Conservation (phyloP, 2,113 vertebrate genomes). For the Cyanoliseus patagonus region DNA sequence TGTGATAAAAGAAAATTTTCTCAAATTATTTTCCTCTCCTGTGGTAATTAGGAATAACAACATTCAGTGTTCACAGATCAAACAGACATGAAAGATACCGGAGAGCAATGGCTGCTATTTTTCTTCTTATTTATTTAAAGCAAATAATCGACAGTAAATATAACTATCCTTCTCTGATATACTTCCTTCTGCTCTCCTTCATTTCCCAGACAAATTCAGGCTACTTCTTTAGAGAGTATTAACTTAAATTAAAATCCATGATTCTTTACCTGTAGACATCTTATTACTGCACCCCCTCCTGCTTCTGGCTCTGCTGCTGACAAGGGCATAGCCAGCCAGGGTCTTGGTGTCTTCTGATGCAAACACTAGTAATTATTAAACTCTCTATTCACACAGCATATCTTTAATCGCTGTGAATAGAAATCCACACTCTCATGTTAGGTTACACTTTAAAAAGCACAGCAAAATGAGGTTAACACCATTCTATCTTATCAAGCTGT, state of each 20-base stretch:
- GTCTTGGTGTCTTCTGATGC: neutral
- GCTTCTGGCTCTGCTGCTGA: neutral
- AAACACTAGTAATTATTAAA: neutral
- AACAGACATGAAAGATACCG: neutral
- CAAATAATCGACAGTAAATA: neutral
- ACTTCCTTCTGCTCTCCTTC: neutral
- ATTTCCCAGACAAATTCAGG: neutral
- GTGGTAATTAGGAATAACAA: neutral
- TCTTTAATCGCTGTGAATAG: neutral
- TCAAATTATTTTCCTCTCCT: neutral
- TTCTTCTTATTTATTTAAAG: neutral
- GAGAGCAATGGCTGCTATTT: neutral
- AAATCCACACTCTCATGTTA: neutral
- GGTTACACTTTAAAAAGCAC: neutral
- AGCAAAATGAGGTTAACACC: neutral
- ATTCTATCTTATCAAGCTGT: neutral
- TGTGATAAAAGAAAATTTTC: conserved; percentile 1
- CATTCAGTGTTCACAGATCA: neutral
- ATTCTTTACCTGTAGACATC: neutral
- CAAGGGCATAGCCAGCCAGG: neutral
- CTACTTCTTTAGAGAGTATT: neutral
- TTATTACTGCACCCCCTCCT: neutral
- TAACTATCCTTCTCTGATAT: neutral
- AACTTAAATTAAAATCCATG: neutral
- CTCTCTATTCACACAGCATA: neutral